Conservation (phyloP, 2,797 vertebrate genomes). For the Gymnothorax javanicus region DNA sequence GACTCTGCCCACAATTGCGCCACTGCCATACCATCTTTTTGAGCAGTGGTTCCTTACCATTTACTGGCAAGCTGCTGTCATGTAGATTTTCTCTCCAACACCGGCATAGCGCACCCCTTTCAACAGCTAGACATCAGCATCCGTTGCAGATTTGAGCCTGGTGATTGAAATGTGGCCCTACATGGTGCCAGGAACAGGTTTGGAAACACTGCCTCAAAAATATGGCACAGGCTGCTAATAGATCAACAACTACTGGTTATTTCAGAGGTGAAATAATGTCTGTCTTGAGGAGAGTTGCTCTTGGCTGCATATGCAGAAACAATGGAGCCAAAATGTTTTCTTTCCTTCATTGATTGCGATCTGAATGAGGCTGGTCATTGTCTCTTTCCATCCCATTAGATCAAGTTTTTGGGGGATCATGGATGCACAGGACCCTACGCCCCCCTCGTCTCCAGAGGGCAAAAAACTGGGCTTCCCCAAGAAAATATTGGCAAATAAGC, state of each 20-base stretch:
- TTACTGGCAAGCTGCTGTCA: background rate
- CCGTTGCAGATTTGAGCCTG: background rate
- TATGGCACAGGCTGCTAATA: background rate
- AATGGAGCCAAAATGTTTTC: background rate
- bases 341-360: background rate
- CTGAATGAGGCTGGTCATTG: background rate
- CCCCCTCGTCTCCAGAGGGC: conserved; percentile 83
- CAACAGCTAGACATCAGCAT: too few species aligned
- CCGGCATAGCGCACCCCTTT: background rate
- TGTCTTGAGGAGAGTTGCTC: background rate
- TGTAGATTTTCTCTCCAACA: background rate
- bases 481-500: conserved; percentile 84
- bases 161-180: too few species aligned
- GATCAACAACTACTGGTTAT: background rate
- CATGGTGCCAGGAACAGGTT: too few species aligned
- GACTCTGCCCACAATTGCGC: background rate
- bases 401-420: conserved; percentile 66
- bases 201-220: too few species aligned
- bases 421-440: conserved; percentile 84
- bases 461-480: conserved; percentile 88
- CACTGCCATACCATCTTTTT: background rate
- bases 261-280: background rate
- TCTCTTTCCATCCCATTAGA: background rate
- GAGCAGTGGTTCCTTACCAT: background rate
- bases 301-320: background rate